Conservation (phyloP, 2,797 vertebrate genomes). For the Sorex maritimensis region DNA sequence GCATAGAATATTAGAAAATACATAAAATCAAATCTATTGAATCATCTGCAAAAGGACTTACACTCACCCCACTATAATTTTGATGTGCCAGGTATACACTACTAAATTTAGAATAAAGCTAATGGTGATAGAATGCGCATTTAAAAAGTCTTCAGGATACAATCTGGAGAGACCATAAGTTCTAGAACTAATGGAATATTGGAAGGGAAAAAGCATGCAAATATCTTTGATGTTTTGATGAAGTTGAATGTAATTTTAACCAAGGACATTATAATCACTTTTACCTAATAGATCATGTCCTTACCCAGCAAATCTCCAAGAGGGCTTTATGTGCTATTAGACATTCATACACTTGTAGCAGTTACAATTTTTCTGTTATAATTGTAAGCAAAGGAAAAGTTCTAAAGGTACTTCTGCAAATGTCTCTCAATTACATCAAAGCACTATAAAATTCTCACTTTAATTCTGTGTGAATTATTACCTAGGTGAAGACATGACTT, state of each 20-base stretch:
- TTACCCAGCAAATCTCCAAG: neutral
- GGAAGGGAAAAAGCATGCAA: neutral
- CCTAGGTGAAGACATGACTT: slow-evolving; percentile 15
- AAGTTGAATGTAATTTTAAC: slow-evolving; percentile 35
- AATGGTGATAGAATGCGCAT: neutral
- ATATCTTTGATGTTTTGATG: neutral
- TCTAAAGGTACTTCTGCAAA: slow-evolving; percentile 16
- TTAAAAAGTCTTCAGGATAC: neutral
- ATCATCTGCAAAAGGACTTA: neutral
- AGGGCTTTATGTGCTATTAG: neutral
- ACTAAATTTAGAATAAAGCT: neutral
- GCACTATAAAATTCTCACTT: slow-evolving; percentile 29
- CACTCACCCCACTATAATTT: neutral
- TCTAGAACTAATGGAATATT: neutral
- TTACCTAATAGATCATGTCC: neutral
- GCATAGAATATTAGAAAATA: neutral
- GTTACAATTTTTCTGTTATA: neutral
- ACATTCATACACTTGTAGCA: neutral
- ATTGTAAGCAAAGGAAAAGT: slow-evolving; percentile 48
- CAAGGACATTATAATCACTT: neutral
- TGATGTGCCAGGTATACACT: neutral
- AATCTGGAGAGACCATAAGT: neutral
- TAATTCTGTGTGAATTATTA: slow-evolving; percentile 23
- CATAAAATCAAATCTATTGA: neutral
- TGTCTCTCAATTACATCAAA: slow-evolving; percentile 46